Base-by-base conservation (phyloP, 2,113 vertebrate genomes). In the Ardeotis arabs region DNA sequence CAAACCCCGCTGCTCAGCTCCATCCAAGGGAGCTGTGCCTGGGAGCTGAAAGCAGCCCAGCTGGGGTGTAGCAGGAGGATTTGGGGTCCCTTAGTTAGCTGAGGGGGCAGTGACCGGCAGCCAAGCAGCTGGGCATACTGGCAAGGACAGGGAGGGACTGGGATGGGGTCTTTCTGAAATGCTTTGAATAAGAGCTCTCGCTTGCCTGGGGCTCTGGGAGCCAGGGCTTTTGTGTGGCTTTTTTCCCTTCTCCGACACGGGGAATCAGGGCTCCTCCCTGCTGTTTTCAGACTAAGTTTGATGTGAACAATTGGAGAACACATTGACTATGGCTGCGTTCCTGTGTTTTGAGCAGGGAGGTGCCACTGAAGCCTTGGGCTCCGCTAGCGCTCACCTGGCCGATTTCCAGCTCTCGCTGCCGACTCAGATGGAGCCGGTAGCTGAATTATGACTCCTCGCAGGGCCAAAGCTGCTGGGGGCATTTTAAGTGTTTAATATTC, bases 401-500 rank as follows among this genome's bases (percentile, higher is more conserved):
- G 0, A 24, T 90, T 82, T 77, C 85, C 88, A 85, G 44, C 89
- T 70, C 87, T 72, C 4, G 0, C 64, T 53, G 22, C 0, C 2
- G 13, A 2, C 62, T 85, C 1, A 0, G 39, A 37, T 21, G 63
- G 53, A 92, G 73, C 76, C 16, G 4, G 23, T 29, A 56, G 69
- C 79, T 63, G 56, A 56, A 27, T 72, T 83, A 29, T 0, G 0
- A 16, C 8, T 20, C n/a, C 15, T 12, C 4, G 6, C 59, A 49
- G 79, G 52, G 41, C 15, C 75, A 53, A 75, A 84, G 66, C 91
- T 93, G 81, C 93, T 82, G 77, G 59, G 72, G 76, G 44, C 39
- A 19, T 92, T 93, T 74, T 39, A 49, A 77, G 39, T 6, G 85
- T 89, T 96, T 92, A 87, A 70, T 86, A 64, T 74, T 93, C 91